Evolutionary conservation across 2,113 vertebrate genomes (phyloP).

Genomic region (Ivindomyrus marchei): DNA sequence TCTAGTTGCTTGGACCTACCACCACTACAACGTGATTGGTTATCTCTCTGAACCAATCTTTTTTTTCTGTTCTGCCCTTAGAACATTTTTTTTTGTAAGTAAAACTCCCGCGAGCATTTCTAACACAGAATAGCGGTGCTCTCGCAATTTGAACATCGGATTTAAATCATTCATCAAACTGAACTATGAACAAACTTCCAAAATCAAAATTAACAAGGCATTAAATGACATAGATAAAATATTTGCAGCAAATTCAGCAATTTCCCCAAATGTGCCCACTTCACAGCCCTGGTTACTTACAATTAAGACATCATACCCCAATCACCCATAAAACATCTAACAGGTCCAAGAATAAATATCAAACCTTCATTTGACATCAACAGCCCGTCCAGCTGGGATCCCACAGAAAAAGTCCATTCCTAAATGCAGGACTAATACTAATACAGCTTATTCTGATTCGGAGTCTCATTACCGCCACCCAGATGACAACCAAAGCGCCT

Average conservation of each 20-base stretch:
- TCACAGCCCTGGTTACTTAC: neutral
- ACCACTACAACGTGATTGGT: neutral
- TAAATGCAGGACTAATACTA: neutral
- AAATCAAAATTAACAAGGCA: neutral
- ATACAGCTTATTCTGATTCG: neutral
- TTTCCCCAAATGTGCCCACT: neutral
- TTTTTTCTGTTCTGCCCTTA: neutral
- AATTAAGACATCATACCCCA: neutral
- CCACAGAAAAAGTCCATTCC: neutral
- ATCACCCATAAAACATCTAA: neutral
- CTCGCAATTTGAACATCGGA: neutral
- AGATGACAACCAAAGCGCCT: neutral
- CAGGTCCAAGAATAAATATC: neutral
- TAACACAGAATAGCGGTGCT: neutral
- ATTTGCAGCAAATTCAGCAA: neutral
- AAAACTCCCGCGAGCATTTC: neutral
- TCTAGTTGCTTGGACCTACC: neutral
- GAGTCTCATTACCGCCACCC: neutral
- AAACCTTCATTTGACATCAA: neutral
- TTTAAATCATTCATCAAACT: neutral
- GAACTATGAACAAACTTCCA: neutral
- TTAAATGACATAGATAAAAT: neutral
- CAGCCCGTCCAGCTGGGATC: neutral
- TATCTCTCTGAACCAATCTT: neutral
- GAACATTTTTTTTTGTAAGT: neutral